Percentiles rank a stretch among this genome's conserved stretches.
Conservation (phyloP, 1,140 invertebrate genomes). For the Lepeophtheirus salmonis region DNA sequence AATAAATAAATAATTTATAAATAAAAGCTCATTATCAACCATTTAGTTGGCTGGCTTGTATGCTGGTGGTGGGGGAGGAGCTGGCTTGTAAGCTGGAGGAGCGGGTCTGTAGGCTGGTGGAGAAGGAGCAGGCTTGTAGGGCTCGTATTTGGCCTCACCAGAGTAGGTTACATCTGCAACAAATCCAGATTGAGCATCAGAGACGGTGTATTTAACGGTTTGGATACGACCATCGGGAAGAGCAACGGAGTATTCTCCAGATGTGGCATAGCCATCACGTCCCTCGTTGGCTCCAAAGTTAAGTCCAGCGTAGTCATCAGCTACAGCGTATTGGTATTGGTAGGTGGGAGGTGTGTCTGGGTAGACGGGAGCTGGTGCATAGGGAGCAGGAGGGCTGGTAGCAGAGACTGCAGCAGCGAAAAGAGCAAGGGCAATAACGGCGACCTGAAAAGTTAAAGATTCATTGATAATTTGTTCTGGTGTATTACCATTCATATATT, state of each 20-base stretch:
- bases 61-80: too few relatives aligned
- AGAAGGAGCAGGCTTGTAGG: conserved; percentile 8
- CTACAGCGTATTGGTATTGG: conserved; percentile 2
- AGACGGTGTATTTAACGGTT: conserved; percentile 11
- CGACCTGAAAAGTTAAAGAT: too few relatives aligned
- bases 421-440: not conserved
- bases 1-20: too few relatives aligned
- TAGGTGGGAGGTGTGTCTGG: conserved; percentile 4
- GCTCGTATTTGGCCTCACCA: conserved; percentile 14
- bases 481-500: too few relatives aligned
- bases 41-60: too few relatives aligned
- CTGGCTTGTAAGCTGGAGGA: too few relatives aligned
- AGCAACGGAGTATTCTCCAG: conserved; percentile 10
- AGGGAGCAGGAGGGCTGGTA: not conserved
- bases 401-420: not conserved
- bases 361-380: not conserved
- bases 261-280: conserved; percentile 9
- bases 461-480: too few relatives aligned
- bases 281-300: conserved; percentile 3
- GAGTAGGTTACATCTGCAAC: conserved; percentile 13
- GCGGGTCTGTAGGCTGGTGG: conserved; percentile 7
- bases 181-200: conserved; percentile 11
- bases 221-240: conserved; percentile 16
- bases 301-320: conserved; percentile 8
- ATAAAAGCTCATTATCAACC: too few relatives aligned